phyloP scores from a whole-genome alignment of 2,113 vertebrate genomes.

The Callipepla californica region DNA sequence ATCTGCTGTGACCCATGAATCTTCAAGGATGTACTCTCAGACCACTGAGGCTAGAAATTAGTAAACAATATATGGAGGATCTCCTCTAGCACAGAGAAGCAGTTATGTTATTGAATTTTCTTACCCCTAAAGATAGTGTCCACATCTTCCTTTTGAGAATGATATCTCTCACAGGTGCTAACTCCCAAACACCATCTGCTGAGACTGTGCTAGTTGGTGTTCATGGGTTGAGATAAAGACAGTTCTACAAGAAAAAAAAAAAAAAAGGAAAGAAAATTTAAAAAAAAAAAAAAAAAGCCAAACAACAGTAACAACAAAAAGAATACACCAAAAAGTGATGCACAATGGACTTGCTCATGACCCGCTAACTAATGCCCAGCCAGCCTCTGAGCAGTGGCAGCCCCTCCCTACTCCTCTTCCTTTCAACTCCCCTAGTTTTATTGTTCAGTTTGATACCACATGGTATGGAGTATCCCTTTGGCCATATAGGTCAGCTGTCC shows the following conservation, averaged over 20 bases:
- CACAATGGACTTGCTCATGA: not conserved
- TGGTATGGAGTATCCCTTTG: not conserved
- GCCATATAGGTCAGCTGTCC: too few species aligned
- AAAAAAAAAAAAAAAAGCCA: not conserved
- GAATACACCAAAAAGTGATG: not conserved
- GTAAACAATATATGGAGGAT: not conserved
- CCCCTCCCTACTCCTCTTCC: not conserved
- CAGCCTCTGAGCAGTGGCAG: not conserved
- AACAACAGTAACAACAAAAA: not conserved
- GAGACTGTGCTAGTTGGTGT: not conserved
- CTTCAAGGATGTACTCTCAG: accelerated
- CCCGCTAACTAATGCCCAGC: not conserved
- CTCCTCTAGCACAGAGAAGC: not conserved
- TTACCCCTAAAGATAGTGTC: not conserved
- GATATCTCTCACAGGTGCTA: not conserved
- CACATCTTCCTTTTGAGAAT: not conserved
- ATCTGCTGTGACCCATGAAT: not conserved
- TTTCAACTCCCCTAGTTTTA: not conserved
- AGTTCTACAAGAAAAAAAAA: not conserved
- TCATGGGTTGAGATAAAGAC: not conserved
- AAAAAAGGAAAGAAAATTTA: not conserved
- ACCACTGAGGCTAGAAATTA: not conserved
- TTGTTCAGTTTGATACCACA: not conserved
- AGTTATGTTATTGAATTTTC: not conserved
- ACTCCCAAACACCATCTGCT: not conserved